Evolutionary conservation across 2,797 vertebrate genomes (phyloP).

Genomic region (Kryptopterus vitreolus): DNA sequence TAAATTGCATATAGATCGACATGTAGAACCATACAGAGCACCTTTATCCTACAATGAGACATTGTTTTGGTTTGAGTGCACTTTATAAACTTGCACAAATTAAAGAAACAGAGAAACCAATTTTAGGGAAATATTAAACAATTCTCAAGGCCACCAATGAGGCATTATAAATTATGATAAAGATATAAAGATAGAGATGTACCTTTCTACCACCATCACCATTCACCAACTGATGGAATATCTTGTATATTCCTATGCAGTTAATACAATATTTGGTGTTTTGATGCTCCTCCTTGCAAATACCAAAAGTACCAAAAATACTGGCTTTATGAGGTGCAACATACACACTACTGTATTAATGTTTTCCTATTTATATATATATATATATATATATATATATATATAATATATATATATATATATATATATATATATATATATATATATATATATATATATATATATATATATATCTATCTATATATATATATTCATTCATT

Average conservation of each 20-base stretch:
- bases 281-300: too few relatives aligned
- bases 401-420: too few relatives aligned
- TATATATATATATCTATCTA: too few relatives aligned
- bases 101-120: background rate
- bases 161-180: background rate
- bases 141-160: background rate
- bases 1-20: constrained; percentile 17
- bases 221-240: background rate
- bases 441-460: too few relatives aligned
- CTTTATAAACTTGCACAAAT: background rate
- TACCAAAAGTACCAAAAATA: background rate
- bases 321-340: background rate
- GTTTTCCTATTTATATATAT: background rate
- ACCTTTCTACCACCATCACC: background rate
- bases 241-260: background rate
- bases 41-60: background rate
- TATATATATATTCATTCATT: too few relatives aligned
- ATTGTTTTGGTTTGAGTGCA: too few relatives aligned
- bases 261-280: too few relatives aligned
- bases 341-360: background rate
- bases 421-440: too few relatives aligned
- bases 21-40: background rate
- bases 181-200: background rate
- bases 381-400: too few relatives aligned
- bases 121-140: background rate